These are phyloP conservation scores for Aplysia californica DNA, from an alignment of 1,140 invertebrate species.

Conservation along the genomic window DNA sequence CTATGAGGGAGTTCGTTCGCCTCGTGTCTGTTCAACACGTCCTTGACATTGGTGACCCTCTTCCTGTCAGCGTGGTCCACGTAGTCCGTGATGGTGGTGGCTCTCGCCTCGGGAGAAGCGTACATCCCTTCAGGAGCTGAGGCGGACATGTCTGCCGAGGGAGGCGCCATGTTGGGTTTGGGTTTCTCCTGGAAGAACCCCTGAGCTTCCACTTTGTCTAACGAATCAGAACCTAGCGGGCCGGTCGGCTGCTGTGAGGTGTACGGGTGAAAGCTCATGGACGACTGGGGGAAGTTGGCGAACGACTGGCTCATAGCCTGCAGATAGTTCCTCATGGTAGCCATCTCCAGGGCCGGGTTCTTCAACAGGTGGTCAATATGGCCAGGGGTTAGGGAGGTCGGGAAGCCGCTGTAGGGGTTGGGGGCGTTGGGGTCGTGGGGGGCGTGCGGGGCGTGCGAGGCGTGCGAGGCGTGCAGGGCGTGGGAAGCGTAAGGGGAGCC, in stretches of 20 bases:
- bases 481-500: no score
- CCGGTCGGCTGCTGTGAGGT: neutral
- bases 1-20: neutral
- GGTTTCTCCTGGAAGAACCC: constrained; percentile 3
- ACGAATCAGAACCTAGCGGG: neutral
- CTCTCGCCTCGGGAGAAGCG: no score
- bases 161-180: neutral
- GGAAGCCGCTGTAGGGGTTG: constrained; percentile 10
- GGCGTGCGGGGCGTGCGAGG: no score
- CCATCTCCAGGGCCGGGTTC: constrained; percentile 7
- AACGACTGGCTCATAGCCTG: constrained; percentile 14
- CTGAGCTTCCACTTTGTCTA: constrained; percentile 2
- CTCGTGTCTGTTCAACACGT: neutral
- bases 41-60: neutral
- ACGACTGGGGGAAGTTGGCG: neutral
- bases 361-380: constrained; percentile 2
- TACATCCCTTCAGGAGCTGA: no score
- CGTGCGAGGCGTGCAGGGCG: no score
- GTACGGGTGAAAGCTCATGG: neutral
- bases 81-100: constrained; percentile 3
- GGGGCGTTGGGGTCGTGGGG: neutral
- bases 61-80: neutral
- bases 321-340: constrained; percentile 6
- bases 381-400: neutral
- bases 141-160: neutral